phyloP scores from a whole-genome alignment of 2,113 vertebrate species.

The Catagonus wagneri region DNA sequence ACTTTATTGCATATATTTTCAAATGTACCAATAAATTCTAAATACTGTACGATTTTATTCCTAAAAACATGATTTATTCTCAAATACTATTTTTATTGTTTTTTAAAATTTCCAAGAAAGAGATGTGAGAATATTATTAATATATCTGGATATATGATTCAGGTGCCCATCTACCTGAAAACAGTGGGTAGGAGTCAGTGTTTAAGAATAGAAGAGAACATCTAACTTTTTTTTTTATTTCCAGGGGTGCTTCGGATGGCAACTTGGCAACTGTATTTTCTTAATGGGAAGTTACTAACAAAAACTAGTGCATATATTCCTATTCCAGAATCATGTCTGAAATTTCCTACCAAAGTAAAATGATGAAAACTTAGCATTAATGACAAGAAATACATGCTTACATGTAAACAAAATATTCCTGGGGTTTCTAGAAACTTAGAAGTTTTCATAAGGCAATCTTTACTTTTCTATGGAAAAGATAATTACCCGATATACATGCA shows the following conservation, averaged over 20 bases:
- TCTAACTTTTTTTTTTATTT: background rate
- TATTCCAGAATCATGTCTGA: background rate
- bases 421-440: conserved; percentile 9
- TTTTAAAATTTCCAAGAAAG: background rate
- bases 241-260: background rate
- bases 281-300: background rate
- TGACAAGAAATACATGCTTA: background rate
- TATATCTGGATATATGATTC: background rate
- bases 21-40: background rate
- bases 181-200: background rate
- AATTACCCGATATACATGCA: conserved; percentile 44
- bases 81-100: background rate
- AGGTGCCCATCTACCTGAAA: background rate
- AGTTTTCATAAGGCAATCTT: background rate
- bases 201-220: background rate
- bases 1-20: background rate
- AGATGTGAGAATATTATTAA: background rate
- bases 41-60: background rate
- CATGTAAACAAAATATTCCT: background rate
- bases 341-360: background rate
- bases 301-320: background rate
- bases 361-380: background rate
- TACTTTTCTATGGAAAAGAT: conserved; percentile 49
- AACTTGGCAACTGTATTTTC: background rate
- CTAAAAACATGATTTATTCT: background rate